These are phyloP conservation scores for Drosophila gaucha DNA, from an alignment of 2,888 invertebrate species.

Conservation along the genomic window DNA sequence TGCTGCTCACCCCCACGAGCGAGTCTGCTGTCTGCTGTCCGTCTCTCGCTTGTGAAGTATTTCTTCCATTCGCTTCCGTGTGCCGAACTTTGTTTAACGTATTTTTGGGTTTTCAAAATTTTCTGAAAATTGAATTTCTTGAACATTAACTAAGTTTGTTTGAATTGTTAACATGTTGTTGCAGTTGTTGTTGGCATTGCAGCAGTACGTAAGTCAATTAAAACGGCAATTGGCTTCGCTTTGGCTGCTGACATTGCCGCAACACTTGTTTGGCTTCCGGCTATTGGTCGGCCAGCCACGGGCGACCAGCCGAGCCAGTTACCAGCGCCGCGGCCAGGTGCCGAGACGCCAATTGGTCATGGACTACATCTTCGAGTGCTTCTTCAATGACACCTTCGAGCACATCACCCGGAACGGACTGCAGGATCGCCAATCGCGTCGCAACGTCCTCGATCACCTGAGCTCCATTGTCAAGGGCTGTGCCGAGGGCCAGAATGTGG, in stretches of 20 bases:
- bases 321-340: slow-evolving; percentile 44
- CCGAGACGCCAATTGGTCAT: slow-evolving; percentile 84
- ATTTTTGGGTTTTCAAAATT: slow-evolving; percentile 18
- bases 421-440: slow-evolving; percentile 89
- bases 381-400: slow-evolving; percentile 91
- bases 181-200: slow-evolving; percentile 63
- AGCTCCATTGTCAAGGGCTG: slow-evolving; percentile 92
- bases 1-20: slow-evolving; percentile 31
- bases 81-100: slow-evolving; percentile 33
- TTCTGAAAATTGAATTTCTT: background rate
- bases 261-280: slow-evolving; percentile 66
- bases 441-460: slow-evolving; percentile 91
- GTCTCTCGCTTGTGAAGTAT: background rate
- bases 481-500: slow-evolving; percentile 83
- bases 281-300: slow-evolving; percentile 34
- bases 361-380: slow-evolving; percentile 92
- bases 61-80: slow-evolving; percentile 23
- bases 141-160: background rate
- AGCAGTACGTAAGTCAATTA: slow-evolving; percentile 70
- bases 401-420: slow-evolving; percentile 90
- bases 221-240: slow-evolving; percentile 62
- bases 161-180: slow-evolving; percentile 46
- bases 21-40: slow-evolving; percentile 2
- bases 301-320: slow-evolving; percentile 47
- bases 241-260: slow-evolving; percentile 53